Base-by-base conservation (phyloP, 2,113 vertebrate species). In the Arothron firmamentum region DNA sequence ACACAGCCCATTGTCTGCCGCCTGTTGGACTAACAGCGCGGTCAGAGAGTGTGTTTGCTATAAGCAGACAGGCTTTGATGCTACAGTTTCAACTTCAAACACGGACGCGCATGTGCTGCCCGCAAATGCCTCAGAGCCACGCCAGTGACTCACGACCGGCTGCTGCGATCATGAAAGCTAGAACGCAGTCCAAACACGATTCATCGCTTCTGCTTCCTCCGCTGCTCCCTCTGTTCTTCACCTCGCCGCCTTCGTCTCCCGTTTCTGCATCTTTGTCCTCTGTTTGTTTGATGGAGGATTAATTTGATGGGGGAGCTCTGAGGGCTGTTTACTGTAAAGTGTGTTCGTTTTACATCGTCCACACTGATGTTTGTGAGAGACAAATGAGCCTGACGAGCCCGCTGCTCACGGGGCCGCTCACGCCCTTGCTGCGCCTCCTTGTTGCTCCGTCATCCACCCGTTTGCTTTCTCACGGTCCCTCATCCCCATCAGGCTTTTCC, bases 321-420 rank as follows among this genome's bases (percentile, higher is more conserved):
- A 77, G 67, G 65, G 59, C 48, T 84, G 81, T 89, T 87, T 83
- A 89, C 83, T 80, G 80, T 87, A 82, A 85, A 88, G 70, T 53
- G 52, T 61, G 61, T 71, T 78, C 47, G 3, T 75, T 74, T 78
- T 72, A 79, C 71, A 73, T 77, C 60, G 25, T 28, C 72, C 76
- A 54, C 53, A 15, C 53, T 51, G 62, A 45, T 65, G 74, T 59
- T 62, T 62, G 64, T 57, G 56, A 41, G 64, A 38, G 41, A 52
- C 38, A 62, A 52, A 62, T 49, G 31, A 28, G 64, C 56, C 19
- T 47, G 23, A 62, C 45, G 64, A 41, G 59, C 58, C 49, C 59
- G 47, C 78, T 61, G 52, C 53, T 16, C 19, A 38, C 34, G 12
- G 34, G 49, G 13, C 47, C 56, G 11, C 18, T 25, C 41, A 46